Conservation (phyloP, 2,113 vertebrate genomes). For the Rallus limicola region DNA sequence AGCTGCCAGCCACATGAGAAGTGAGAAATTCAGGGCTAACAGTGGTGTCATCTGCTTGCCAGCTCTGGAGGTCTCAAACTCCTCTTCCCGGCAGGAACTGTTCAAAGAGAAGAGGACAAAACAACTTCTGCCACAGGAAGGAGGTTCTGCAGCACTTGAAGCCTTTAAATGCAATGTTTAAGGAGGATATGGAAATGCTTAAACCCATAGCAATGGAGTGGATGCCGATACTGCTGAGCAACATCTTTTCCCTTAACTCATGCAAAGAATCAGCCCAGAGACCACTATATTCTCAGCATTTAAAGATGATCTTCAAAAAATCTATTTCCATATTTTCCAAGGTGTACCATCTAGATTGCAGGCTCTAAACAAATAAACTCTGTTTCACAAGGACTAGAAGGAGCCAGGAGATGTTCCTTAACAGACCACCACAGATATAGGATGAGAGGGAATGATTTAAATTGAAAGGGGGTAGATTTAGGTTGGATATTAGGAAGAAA, state of each 20-base stretch:
- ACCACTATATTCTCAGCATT: background rate
- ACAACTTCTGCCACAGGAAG: background rate
- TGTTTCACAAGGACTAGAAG: background rate
- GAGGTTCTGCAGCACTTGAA: background rate
- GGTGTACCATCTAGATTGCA: background rate
- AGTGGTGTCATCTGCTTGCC: background rate
- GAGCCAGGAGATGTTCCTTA: background rate
- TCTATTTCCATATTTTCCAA: background rate
- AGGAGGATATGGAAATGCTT: background rate
- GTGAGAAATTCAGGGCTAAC: rapidly evolving
- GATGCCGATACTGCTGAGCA: background rate
- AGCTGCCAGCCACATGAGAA: background rate
- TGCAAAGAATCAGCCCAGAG: background rate
- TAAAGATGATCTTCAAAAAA: background rate
- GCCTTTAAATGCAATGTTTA: background rate
- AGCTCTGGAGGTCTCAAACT: background rate
- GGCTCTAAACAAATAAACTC: background rate
- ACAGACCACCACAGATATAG: background rate
- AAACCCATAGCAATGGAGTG: rapidly evolving
- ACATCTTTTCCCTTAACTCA: background rate
- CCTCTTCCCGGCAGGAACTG: background rate
- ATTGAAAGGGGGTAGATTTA: too few species aligned
- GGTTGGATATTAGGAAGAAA: too few species aligned
- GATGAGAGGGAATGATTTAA: too few species aligned
- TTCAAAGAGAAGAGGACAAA: background rate